Conservation (phyloP, 2,113 vertebrate genomes). For the Chunga burmeisteri region DNA sequence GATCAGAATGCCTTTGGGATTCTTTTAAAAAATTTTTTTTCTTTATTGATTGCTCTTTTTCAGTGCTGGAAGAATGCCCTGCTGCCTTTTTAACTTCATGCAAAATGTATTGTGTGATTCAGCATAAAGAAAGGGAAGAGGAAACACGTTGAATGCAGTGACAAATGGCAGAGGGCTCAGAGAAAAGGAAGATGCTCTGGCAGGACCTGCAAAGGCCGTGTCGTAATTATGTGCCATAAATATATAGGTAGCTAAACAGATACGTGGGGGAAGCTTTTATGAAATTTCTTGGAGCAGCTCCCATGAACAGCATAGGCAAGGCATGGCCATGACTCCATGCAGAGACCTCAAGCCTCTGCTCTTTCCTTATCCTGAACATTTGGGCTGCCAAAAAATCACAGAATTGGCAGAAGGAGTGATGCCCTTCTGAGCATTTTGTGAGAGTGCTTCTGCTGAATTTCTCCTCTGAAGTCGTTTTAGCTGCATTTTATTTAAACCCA, state of each 20-base stretch:
- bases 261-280: background rate
- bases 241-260: background rate
- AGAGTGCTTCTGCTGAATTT: background rate
- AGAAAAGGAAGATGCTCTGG: background rate
- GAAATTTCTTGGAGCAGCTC: background rate
- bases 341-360: background rate
- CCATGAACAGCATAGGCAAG: background rate
- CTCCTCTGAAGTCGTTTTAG: background rate
- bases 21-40: background rate
- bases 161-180: background rate
- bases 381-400: background rate
- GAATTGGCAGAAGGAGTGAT: background rate
- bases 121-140: background rate
- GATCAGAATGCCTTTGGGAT: background rate
- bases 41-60: background rate
- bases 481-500: background rate
- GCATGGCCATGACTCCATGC: background rate
- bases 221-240: background rate
- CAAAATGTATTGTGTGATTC: background rate
- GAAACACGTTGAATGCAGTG: background rate
- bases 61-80: background rate
- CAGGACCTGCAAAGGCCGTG: background rate
- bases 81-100: background rate
- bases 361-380: background rate
- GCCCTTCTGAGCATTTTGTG: background rate